A percentile compares a stretch with the other conserved stretches of the same genome.
These are phyloP conservation scores for Smithornis capensis DNA, from an alignment of 2,113 vertebrate genomes.

Conservation along the genomic window DNA sequence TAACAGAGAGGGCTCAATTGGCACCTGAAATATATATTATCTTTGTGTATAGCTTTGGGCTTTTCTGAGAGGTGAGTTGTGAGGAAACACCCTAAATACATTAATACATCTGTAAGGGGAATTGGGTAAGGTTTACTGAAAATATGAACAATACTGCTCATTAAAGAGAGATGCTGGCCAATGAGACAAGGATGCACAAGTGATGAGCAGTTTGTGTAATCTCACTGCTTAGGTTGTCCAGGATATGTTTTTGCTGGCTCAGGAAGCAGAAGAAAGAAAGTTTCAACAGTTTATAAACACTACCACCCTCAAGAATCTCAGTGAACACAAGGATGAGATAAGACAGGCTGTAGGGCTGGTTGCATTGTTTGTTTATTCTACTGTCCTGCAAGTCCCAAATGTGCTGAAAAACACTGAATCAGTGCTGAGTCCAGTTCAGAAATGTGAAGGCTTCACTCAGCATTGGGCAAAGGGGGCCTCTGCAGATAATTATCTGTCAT, in stretches of 20 bases:
- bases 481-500: conserved; percentile 73
- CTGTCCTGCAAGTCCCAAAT: conserved; percentile 54
- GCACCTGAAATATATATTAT: background rate
- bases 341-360: conserved; percentile 64
- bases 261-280: conserved; percentile 87
- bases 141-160: background rate
- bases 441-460: conserved; percentile 83
- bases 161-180: background rate
- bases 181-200: background rate
- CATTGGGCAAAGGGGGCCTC: conserved; percentile 56
- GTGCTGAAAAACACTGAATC: conserved; percentile 54
- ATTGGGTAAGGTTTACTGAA: background rate
- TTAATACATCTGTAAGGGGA: background rate
- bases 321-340: conserved; percentile 81
- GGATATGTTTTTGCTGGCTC: conserved; percentile 82
- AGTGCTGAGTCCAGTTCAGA: conserved; percentile 70
- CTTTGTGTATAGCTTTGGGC: background rate
- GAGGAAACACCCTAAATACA: background rate
- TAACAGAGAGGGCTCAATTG: background rate
- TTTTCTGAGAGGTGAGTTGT: background rate
- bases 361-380: conserved; percentile 76
- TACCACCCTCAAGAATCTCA: conserved; percentile 74
- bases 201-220: conserved; percentile 71
- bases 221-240: conserved; percentile 73
- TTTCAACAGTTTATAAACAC: conserved; percentile 88